Conservation (phyloP, 2,797 vertebrate genomes). For the Arrhamphus sclerolepis region DNA sequence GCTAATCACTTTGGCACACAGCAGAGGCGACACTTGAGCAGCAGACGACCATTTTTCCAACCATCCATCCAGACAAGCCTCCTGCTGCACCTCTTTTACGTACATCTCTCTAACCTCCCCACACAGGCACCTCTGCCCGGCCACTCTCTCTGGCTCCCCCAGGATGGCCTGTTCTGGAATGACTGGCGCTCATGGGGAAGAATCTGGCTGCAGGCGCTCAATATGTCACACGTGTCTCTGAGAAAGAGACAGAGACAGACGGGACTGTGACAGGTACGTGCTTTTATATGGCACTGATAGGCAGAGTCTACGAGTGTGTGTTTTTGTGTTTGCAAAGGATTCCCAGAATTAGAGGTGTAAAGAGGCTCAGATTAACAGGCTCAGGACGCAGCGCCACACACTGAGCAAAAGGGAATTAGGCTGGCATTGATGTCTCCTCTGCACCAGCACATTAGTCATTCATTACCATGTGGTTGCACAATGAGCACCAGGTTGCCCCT, state of each 20-base stretch:
- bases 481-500: slow-evolving; percentile 52
- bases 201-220: slow-evolving; percentile 82
- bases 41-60: slow-evolving; percentile 6
- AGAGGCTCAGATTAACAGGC: slow-evolving; percentile 68
- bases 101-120: slow-evolving; percentile 1
- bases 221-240: slow-evolving; percentile 74
- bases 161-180: slow-evolving; percentile 80
- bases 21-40: slow-evolving; percentile 5
- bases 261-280: slow-evolving; percentile 60
- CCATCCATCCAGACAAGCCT: slow-evolving; percentile 37
- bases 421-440: slow-evolving; percentile 63
- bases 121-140: slow-evolving; percentile 38
- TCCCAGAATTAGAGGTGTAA: slow-evolving; percentile 69
- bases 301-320: neutral
- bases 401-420: slow-evolving; percentile 63
- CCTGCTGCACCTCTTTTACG: no score
- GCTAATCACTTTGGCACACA: slow-evolving; percentile 6
- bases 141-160: slow-evolving; percentile 60
- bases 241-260: slow-evolving; percentile 20
- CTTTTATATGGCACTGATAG: neutral
- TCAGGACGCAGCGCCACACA: slow-evolving; percentile 50
- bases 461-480: slow-evolving; percentile 60
- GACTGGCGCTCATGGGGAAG: slow-evolving; percentile 83
- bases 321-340: slow-evolving; percentile 32
- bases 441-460: slow-evolving; percentile 69